These are phyloP conservation scores for Chrysolina oricalcia DNA, from an alignment of 2,888 invertebrate genomes.

Conservation along the genomic window DNA sequence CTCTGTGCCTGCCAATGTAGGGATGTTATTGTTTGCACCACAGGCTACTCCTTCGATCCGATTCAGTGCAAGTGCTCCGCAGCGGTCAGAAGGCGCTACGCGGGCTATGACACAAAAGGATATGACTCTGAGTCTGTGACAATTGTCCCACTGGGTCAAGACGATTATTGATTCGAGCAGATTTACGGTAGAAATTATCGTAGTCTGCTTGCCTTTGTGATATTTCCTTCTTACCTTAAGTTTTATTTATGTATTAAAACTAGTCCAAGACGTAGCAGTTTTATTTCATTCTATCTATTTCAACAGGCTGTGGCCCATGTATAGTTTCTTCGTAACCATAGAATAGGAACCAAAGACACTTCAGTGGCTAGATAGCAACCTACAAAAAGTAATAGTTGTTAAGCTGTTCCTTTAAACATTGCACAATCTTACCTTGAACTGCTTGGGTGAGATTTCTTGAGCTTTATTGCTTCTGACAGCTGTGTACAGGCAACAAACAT, in stretches of 20 bases:
- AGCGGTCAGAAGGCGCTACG: constrained; percentile 53
- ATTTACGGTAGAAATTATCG: not conserved
- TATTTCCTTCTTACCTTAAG: constrained; percentile 35
- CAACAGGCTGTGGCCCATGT: not conserved
- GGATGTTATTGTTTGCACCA: constrained; percentile 74
- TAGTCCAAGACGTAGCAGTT: not conserved
- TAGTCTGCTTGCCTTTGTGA: constrained; percentile 33
- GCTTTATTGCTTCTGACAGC: constrained; percentile 28
- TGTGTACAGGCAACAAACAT: constrained; percentile 30
- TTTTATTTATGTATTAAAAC: constrained; percentile 30
- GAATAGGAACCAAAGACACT: not conserved
- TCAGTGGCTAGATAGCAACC: constrained; percentile 14
- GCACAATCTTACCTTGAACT: constrained; percentile 29
- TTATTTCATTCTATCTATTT: constrained; percentile 2
- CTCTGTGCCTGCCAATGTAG: constrained; percentile 78
- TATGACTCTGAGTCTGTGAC: constrained; percentile 24
- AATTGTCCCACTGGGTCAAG: not conserved
- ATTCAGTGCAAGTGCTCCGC: constrained; percentile 74
- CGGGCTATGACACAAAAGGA: constrained; percentile 36
- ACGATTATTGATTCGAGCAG: not conserved
- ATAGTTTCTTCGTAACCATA: constrained; percentile 13
- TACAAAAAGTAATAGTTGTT: constrained; percentile 18
- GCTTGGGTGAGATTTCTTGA: constrained; percentile 10
- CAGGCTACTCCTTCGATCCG: constrained; percentile 77
- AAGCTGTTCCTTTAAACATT: constrained; percentile 1